Evolutionary conservation across 2,113 vertebrate species (phyloP), one percentile per base, ranked within the genome.

Genomic region (Alligator mississippiensis): DNA sequence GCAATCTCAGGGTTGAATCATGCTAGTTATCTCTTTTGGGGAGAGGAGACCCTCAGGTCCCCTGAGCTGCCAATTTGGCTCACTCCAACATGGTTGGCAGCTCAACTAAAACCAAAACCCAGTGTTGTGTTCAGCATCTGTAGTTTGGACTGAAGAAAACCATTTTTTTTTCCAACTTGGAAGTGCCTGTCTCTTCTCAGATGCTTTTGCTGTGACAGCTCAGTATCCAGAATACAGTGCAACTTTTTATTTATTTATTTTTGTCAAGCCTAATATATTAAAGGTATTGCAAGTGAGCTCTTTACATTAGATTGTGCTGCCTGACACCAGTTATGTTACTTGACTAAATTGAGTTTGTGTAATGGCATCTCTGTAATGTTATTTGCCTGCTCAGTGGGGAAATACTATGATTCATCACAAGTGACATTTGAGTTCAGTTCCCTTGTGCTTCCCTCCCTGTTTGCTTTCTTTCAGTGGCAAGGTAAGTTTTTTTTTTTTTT

Each of bases 111-210:
- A 88, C 88, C 85, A 66, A 15, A 77, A 81, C 79, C 84, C 91
- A 80, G 61, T 83, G 10, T 77, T 93, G 58, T 82, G 79, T 96
- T 91, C 77, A 38, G 30, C 22, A 24, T 77, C 74, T 80, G 88
- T 87, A 80, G 64, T 25, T 83, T 59, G 24, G 64, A 11, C 47
- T 58, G 63, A 85, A 90, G 90, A 90, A 88, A 93, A 76, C 77
- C 79, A 16, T 3, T 30, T 90, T 77, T 94, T 14, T 81, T 80
- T 88, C 54, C 91, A 75, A 80, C 92, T 91, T 64, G 81, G 84
- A 93, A 96, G 95, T 96, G 96, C 95, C 95, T 91, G 93, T 90
- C 88, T 30, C 62, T 91, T 90, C 94, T 88, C 85, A 89, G 93
- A 93, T 82, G 0, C 4, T 28, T 88, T 90, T 3, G 59, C 77